These are phyloP conservation scores for Esox lucius DNA, from an alignment of 2,797 vertebrate genomes.

Conservation along the genomic window DNA sequence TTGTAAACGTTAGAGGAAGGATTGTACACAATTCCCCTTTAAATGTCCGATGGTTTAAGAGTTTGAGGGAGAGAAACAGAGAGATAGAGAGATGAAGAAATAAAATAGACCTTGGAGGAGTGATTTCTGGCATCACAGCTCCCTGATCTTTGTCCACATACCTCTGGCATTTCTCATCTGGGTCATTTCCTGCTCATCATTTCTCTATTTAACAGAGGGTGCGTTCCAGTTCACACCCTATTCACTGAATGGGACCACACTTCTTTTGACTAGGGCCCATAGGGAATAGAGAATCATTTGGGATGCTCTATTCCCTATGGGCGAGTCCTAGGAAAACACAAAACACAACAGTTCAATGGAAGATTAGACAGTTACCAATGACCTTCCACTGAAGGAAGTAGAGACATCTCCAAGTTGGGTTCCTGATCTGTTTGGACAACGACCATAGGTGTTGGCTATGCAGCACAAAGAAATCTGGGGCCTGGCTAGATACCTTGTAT, in stretches of 20 bases:
- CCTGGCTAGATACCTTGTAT: background rate
- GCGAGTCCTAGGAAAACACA: constrained; percentile 39
- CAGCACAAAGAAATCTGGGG: background rate
- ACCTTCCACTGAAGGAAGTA: background rate
- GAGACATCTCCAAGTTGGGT: background rate
- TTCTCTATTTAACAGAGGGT: background rate
- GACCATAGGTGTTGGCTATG: background rate
- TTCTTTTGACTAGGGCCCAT: background rate
- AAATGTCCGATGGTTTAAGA: constrained; percentile 36
- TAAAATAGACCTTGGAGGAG: constrained; percentile 22
- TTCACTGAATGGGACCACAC: background rate
- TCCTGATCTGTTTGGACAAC: background rate
- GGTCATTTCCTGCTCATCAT: constrained; percentile 43
- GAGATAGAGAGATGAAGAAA: constrained; percentile 4
- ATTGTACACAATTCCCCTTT: too few species aligned
- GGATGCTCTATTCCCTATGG: background rate
- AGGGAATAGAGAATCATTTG: background rate
- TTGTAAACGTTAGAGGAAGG: too few species aligned
- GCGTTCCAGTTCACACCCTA: background rate
- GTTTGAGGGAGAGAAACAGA: constrained; percentile 17
- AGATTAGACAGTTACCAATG: constrained; percentile 21
- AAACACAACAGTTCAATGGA: constrained; percentile 45
- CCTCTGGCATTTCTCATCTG: constrained; percentile 60
- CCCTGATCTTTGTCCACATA: constrained; percentile 61
- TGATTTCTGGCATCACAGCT: constrained; percentile 48